Conservation (phyloP, 2,797 vertebrate genomes). For the Orientallactaga sibirica region DNA sequence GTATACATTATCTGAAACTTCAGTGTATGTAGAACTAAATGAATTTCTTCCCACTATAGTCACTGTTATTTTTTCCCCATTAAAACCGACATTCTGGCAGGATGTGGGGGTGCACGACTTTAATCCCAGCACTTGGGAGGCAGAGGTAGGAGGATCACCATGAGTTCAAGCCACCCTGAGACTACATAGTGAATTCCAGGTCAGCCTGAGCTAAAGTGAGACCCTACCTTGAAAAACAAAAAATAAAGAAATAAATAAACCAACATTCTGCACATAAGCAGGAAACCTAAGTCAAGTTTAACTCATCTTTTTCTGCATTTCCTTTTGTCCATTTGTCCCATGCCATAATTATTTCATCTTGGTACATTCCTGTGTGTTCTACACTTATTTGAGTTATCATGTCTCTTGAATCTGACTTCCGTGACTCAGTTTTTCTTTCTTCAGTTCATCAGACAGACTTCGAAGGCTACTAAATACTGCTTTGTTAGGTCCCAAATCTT, state of each 20-base stretch:
- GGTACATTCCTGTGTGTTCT: not conserved
- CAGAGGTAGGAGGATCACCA: no score
- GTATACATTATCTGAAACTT: not conserved
- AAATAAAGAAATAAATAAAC: no score
- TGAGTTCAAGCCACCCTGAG: no score
- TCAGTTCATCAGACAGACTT: not conserved
- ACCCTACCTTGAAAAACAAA: no score
- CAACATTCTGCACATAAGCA: not conserved
- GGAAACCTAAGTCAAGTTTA: not conserved
- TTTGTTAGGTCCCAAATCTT: not conserved
- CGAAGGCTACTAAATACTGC: not conserved
- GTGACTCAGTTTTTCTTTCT: slow-evolving; percentile 1
- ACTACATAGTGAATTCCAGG: no score
- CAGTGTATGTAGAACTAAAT: not conserved
- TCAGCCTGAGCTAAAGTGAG: no score
- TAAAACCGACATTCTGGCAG: not conserved
- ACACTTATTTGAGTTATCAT: not conserved
- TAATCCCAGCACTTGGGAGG: no score
- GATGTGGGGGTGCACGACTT: no score
- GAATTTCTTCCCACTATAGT: not conserved
- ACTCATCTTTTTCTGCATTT: not conserved
- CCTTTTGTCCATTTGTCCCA: not conserved
- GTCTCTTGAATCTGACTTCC: not conserved
- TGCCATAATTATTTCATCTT: not conserved
- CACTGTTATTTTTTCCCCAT: not conserved